Evolutionary conservation across 2,888 invertebrate genomes (phyloP).

Genomic region (Lasioglossum malachurum): DNA sequence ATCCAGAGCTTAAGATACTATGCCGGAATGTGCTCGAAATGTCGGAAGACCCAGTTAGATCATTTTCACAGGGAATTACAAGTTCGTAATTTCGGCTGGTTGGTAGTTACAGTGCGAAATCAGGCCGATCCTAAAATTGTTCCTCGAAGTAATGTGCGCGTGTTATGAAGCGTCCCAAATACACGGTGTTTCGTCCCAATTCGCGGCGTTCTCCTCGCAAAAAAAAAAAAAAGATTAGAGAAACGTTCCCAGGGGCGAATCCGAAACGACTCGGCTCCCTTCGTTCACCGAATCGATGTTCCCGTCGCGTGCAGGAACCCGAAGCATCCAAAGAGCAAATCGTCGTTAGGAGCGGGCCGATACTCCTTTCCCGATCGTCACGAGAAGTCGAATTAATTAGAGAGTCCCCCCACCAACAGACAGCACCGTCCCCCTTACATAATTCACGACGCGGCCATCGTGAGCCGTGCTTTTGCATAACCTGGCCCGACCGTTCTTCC

Average conservation of each 20-base stretch:
- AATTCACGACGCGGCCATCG: slow-evolving; percentile 76
- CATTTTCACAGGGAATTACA: neutral
- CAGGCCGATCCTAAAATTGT: neutral
- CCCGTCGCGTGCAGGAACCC: slow-evolving; percentile 63
- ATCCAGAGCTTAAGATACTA: neutral
- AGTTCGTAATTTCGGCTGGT: neutral
- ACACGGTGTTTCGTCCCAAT: neutral
- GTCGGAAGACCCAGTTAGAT: neutral
- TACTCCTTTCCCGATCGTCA: slow-evolving; percentile 57
- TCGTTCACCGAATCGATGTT: slow-evolving; percentile 18
- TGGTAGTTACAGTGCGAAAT: neutral
- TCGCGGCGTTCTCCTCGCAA: neutral
- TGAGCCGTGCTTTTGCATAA: slow-evolving; percentile 71
- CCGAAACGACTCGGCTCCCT: slow-evolving; percentile 4
- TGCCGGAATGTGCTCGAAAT: neutral
- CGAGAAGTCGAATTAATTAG: slow-evolving; percentile 73
- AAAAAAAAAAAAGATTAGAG: neutral
- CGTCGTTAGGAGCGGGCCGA: slow-evolving; percentile 52
- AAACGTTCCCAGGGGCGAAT: slow-evolving; percentile 17
- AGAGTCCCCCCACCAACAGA: slow-evolving; percentile 41
- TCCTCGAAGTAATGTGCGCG: neutral
- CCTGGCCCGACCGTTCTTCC: slow-evolving; percentile 57
- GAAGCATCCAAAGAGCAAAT: slow-evolving; percentile 58
- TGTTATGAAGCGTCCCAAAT: neutral
- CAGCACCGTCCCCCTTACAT: slow-evolving; percentile 72